Base-by-base conservation (phyloP, 2,888 invertebrate genomes). In the Epirrhoe tristata region DNA sequence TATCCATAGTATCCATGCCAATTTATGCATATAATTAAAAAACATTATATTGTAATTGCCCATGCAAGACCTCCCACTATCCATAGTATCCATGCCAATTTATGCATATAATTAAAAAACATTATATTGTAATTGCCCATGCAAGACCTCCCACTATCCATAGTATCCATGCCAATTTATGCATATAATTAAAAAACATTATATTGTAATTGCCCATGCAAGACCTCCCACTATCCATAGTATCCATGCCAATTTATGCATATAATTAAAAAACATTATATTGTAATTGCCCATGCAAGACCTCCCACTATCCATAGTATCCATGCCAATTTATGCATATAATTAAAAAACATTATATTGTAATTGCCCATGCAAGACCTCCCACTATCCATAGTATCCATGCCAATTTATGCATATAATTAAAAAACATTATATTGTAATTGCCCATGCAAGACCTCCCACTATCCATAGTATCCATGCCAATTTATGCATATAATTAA, bases 331-430 rank as follows among this genome's bases (percentile, higher is more conserved):
- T 73, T 82, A 86, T 83, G 83, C 77, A 80, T n/a, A n/a, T n/a
- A n/a, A n/a, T n/a, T n/a, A n/a, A 74, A 73, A 76, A 73, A 74
- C 75, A 77, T 72, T 81, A 70, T 75, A 63, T 36, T 56, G 59
- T 52, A 17, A 62, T 63, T 58, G 58, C 68, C 59, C 69, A 59
- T 67, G 43, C 64, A 58, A 67, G 55, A 58, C 77, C 78, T 81
- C 78, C 80, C 77, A 81, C 77, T 43, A 34, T 65, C 78, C n/a
- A n/a, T n/a, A n/a, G n/a, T n/a, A n/a, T n/a, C n/a, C 78, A 80
- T 82, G 82, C 74, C 80, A 82, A 79, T 77, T 73, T 82, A 86
- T 83, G 83, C 77, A 80, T n/a, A n/a, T n/a, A n/a, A n/a, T n/a
- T n/a, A n/a, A 74, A 73, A 76, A 73, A 74, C 75, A 77, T 72